Conservation (phyloP, 1,140 invertebrate genomes). For the Leptinotarsa lineolata region DNA sequence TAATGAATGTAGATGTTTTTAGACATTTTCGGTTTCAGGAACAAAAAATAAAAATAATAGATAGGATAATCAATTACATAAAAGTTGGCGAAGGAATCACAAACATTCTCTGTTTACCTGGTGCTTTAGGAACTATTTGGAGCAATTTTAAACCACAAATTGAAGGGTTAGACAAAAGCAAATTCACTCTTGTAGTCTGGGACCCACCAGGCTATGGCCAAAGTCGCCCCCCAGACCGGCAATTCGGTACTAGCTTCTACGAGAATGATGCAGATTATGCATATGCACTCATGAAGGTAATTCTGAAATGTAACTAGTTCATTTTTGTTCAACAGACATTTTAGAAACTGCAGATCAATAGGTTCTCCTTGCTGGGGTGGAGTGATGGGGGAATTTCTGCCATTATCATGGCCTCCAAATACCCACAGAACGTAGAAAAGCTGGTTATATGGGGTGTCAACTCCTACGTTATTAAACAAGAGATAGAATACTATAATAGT, state of each 20-base stretch:
- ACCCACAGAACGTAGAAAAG: conserved; percentile 70
- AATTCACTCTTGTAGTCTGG: conserved; percentile 81
- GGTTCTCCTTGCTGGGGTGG: conserved; percentile 85
- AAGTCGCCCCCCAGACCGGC: conserved; percentile 76
- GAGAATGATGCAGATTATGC: conserved; percentile 75
- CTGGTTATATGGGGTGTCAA: conserved; percentile 80
- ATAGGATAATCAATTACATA: conserved; percentile 68
- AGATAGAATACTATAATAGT: conserved; percentile 69
- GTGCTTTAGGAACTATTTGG: conserved; percentile 76
- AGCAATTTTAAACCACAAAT: conserved; percentile 83
- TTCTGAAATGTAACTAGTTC: too few relatives aligned
- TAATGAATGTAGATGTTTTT: not conserved
- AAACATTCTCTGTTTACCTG: conserved; percentile 74
- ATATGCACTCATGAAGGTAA: conserved; percentile 73
- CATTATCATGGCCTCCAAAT: conserved; percentile 73
- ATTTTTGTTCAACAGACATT: not conserved
- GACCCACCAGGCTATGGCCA: conserved; percentile 88
- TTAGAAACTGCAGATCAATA: conserved; percentile 55
- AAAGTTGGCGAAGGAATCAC: conserved; percentile 71
- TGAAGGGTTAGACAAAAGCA: conserved; percentile 66
- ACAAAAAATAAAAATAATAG: conserved; percentile 44
- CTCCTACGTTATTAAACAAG: conserved; percentile 71
- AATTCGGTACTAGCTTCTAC: conserved; percentile 73
- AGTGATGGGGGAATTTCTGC: conserved; percentile 85
- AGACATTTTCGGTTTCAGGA: conserved; percentile 39